phyloP scores from a whole-genome alignment of 2,113 vertebrate species.

The Pitta sordida region DNA sequence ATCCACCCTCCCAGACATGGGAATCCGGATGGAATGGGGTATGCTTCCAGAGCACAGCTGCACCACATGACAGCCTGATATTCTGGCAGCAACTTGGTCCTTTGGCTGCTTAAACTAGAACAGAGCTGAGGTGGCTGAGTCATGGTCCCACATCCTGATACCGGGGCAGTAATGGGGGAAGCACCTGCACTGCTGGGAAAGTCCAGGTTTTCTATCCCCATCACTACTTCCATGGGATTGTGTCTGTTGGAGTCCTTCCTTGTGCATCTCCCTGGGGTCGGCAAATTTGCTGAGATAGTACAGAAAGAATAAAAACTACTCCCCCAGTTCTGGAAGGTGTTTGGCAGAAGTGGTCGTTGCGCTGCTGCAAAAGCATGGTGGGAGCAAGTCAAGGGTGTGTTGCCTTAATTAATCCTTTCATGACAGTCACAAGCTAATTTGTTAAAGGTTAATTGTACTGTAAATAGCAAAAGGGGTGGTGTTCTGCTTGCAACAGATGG shows the following conservation, averaged over 20 bases:
- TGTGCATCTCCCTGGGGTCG: accelerated
- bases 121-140: neutral
- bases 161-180: neutral
- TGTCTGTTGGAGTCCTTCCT: neutral
- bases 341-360: neutral
- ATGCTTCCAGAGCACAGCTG: slow-evolving; percentile 13
- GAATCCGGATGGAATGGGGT: neutral
- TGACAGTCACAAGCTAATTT: slow-evolving; percentile 26
- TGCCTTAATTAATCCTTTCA: slow-evolving; percentile 38
- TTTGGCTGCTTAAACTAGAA: neutral
- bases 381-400: slow-evolving; percentile 21
- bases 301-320: neutral
- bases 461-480: slow-evolving; percentile 27
- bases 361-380: neutral
- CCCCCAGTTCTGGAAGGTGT: neutral
- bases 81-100: neutral
- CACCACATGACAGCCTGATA: neutral
- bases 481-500: slow-evolving; percentile 2
- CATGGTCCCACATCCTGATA: neutral
- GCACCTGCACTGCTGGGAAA: neutral
- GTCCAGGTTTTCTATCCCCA: neutral
- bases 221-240: neutral
- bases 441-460: slow-evolving; percentile 53
- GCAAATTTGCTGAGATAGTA: neutral
- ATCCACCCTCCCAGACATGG: neutral